Evolutionary conservation across 2,888 invertebrate species (phyloP).

Genomic region (Ceraclea dissimilis): DNA sequence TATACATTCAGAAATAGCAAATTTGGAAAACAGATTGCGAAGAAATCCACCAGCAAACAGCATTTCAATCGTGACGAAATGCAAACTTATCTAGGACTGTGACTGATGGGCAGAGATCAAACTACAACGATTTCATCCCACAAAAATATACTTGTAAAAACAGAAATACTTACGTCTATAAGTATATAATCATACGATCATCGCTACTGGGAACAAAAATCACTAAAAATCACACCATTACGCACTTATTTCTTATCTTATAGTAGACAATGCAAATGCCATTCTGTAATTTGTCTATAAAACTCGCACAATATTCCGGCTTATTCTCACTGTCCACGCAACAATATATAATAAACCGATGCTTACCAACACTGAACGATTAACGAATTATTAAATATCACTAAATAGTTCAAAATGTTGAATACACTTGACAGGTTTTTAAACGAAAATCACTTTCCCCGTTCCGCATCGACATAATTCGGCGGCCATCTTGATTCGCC

Average conservation of each 20-base stretch:
- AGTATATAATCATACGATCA: slow-evolving; percentile 20
- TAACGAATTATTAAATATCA: slow-evolving; percentile 11
- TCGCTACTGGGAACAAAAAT: slow-evolving; percentile 14
- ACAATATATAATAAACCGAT: background rate
- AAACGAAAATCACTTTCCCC: slow-evolving; percentile 22
- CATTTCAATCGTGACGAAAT: slow-evolving; percentile 22
- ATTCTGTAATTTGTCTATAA: slow-evolving; percentile 22
- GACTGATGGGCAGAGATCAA: background rate
- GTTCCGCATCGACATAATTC: slow-evolving; percentile 25
- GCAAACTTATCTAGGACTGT: background rate
- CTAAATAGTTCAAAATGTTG: slow-evolving; percentile 14
- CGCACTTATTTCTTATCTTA: slow-evolving; percentile 22
- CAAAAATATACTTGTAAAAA: background rate
- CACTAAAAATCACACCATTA: slow-evolving; percentile 19
- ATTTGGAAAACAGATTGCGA: slow-evolving; percentile 15
- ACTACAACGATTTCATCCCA: background rate
- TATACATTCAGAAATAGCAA: slow-evolving; percentile 2
- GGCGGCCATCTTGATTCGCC: slow-evolving; percentile 24
- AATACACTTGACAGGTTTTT: slow-evolving; percentile 21
- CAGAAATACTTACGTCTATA: slow-evolving; percentile 19
- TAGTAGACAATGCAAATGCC: slow-evolving; percentile 22
- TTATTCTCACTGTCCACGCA: slow-evolving; percentile 15
- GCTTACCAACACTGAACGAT: slow-evolving; percentile 6
- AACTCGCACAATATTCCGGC: slow-evolving; percentile 19
- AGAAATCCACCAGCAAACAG: slow-evolving; percentile 19